Conservation (phyloP, 2,113 vertebrate species). For the Lycaon pictus region DNA sequence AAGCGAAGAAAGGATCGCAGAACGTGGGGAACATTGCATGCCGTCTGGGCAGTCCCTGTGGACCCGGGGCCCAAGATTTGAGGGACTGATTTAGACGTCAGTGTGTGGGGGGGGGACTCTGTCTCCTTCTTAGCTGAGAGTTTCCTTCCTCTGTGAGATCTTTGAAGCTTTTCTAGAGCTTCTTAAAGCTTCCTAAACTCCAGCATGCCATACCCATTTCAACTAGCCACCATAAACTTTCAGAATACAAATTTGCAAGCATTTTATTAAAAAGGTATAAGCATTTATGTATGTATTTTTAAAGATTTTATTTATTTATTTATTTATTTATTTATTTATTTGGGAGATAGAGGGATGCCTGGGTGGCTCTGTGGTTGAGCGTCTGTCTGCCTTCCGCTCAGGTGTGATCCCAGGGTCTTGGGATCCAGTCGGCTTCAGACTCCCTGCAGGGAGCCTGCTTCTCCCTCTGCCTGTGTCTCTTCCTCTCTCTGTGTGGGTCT, state of each 20-base stretch:
- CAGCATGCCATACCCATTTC: not conserved
- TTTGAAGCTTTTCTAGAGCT: not conserved
- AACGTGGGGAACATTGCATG: not conserved
- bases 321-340: conserved; percentile 7
- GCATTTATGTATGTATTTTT: too few relatives aligned
- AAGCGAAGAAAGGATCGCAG: not conserved
- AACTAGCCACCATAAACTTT: not conserved
- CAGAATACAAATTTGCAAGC: not conserved
- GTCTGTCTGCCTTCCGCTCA: not conserved
- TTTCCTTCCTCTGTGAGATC: not conserved
- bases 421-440: too few relatives aligned
- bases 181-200: not conserved
- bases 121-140: not conserved
- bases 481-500: not conserved
- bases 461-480: not conserved
- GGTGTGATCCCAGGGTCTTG: too few relatives aligned
- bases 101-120: too few relatives aligned
- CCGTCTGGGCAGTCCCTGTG: not conserved
- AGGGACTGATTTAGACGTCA: not conserved
- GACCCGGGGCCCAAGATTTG: not conserved
- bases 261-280: not conserved
- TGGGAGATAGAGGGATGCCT: not conserved
- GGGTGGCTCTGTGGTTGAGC: not conserved
- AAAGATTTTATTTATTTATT: not conserved
- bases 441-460: not conserved